Base-by-base conservation (phyloP, 2,888 invertebrate species). In the Magallana nippona region DNA sequence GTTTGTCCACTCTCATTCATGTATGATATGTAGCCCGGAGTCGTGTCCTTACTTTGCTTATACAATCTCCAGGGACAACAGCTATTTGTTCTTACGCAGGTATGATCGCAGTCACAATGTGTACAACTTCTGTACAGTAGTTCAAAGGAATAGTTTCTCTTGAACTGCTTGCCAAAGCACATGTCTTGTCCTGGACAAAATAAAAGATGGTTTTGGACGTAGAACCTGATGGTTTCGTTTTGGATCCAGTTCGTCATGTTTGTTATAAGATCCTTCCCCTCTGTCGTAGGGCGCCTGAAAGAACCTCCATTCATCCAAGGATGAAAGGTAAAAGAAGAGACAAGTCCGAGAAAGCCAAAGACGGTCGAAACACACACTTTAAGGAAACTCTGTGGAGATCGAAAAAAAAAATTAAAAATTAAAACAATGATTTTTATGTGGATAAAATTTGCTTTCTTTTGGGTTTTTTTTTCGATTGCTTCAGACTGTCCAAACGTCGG, bases 131-230 rank as follows among this genome's bases (percentile, higher is more conserved):
- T 22, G 32, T 27, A 71, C 15, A 17, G 32, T 71, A 71, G 32
- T 10, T 15, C 15, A 13, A 22, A 19, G 13, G 71, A 27, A 15
- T 27, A 71, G 27, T 32, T 32, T 27, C 71, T 71, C 71, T 27
- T 71, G 15, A 22, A 71, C 1, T 2, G 27, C 27, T 71, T 27
- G 22, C 71, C 71, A 71, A 71, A 27, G 71, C 71, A 71, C 71
- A 71, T 71, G 15, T 71, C 71, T 71, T 71, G 71, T 15, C 71
- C 71, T 5, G 71, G 71, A 71, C 71, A 71, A 71, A 71, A 71
- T 71, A 71, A 71, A 11, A 71, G 27, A 11, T 71, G 27, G 27
- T 13, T 1, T 32, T 71, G 13, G 32, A 71, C 15, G 17, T 71
- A 27, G 27, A 71, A 71, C 32, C 71, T 27, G 1, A 71, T 71